Percentiles rank a stretch among this genome's conserved stretches.
Evolutionary conservation across 2,888 invertebrate genomes (phyloP).

Genomic region (Luperina nickerlii): DNA sequence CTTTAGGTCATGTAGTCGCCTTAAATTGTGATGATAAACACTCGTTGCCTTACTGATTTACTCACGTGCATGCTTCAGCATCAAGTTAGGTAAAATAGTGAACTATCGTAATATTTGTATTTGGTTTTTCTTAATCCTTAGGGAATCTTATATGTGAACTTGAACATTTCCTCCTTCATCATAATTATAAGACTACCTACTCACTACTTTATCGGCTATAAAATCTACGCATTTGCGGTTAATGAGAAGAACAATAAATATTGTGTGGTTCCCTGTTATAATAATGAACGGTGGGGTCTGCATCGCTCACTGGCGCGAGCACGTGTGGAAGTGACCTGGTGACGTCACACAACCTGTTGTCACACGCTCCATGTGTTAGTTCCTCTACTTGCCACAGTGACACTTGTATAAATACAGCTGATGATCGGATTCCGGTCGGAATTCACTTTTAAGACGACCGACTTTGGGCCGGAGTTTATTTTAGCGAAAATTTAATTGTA

Average conservation of each 20-base stretch:
- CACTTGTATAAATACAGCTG: neutral
- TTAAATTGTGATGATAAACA: neutral
- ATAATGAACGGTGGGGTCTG: neutral
- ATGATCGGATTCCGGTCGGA: neutral
- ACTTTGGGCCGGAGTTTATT: neutral
- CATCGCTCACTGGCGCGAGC: neutral
- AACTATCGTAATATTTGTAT: neutral
- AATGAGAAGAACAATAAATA: neutral
- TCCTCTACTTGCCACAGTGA: constrained; percentile 2
- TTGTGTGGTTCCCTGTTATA: neutral
- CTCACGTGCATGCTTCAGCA: neutral
- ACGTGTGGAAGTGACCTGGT: constrained; percentile 7
- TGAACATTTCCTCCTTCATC: neutral
- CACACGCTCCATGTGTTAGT: neutral
- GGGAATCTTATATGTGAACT: neutral
- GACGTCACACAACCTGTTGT: constrained; percentile 29
- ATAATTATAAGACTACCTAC: neutral
- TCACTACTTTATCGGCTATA: neutral
- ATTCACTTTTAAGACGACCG: neutral
- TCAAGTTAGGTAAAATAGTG: neutral
- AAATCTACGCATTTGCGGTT: neutral
- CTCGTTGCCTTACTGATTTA: neutral
- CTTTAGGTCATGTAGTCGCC: too few species aligned
- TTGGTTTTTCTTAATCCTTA: neutral
- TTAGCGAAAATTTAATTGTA: neutral